phyloP scores from a whole-genome alignment of 2,113 vertebrate species.

The Salvelinus fontinalis region DNA sequence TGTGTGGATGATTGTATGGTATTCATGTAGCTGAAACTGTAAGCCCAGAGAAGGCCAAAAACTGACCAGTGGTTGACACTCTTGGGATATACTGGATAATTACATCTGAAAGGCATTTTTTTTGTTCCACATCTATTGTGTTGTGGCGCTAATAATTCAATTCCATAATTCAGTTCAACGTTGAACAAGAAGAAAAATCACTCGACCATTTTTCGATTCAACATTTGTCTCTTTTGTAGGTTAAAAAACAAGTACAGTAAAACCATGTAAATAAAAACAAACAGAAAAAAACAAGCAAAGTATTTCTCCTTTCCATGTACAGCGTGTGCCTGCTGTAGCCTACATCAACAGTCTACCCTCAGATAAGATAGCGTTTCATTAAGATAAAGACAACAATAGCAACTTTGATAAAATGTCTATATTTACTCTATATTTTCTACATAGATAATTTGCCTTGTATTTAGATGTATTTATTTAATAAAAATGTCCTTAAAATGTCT shows the following conservation, averaged over 20 bases:
- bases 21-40: conserved; percentile 61
- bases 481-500: conserved; percentile 40
- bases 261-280: conserved; percentile 56
- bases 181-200: conserved; percentile 48
- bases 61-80: neutral
- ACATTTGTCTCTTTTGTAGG: conserved; percentile 58
- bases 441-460: conserved; percentile 58
- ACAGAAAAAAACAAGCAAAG: conserved; percentile 39
- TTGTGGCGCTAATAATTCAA: conserved; percentile 42
- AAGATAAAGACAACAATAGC: conserved; percentile 69
- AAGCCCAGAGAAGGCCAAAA: conserved; percentile 69
- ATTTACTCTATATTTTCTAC: conserved; percentile 69
- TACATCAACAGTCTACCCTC: conserved; percentile 58
- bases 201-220: conserved; percentile 48
- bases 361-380: conserved; percentile 63
- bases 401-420: conserved; percentile 73
- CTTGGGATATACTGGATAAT: conserved; percentile 46
- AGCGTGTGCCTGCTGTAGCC: conserved; percentile 40
- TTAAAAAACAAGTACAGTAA: conserved; percentile 52
- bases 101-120: conserved; percentile 48
- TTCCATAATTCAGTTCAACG: conserved; percentile 31
- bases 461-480: conserved; percentile 50
- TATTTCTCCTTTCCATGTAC: conserved; percentile 37
- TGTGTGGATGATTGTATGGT: conserved; percentile 42
- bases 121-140: neutral